A percentile compares a stretch with the other conserved stretches of the same genome.
Evolutionary conservation across 2,113 vertebrate genomes (phyloP).

Genomic region (Nematolebias whitei): DNA sequence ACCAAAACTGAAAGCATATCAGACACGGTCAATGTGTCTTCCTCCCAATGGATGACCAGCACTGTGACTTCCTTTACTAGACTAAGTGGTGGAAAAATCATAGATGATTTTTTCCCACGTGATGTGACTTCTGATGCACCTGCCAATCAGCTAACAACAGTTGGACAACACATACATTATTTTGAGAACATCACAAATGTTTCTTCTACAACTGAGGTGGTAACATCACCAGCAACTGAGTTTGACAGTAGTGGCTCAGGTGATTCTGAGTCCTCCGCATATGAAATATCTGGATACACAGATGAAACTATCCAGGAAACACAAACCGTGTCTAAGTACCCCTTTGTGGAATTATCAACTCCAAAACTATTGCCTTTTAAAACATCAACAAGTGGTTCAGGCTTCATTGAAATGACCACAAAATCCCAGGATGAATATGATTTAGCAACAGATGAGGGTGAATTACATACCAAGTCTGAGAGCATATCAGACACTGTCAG

Average conservation of each 20-base stretch:
- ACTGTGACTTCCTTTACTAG: conserved; percentile 23
- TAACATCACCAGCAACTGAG: neutral
- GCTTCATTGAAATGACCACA: conserved; percentile 20
- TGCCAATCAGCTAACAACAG: conserved; percentile 2
- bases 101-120: conserved; percentile 31
- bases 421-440: conserved; percentile 31
- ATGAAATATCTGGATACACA: conserved; percentile 9
- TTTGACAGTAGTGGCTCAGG: conserved; percentile 5
- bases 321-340: neutral
- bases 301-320: conserved; percentile 8
- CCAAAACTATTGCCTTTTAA: conserved; percentile 6
- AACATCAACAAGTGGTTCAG: conserved; percentile 25
- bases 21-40: neutral
- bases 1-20: conserved; percentile 19
- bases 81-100: conserved; percentile 30
- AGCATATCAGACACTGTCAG: neutral
- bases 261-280: conserved; percentile 7
- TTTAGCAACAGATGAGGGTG: conserved; percentile 65
- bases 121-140: conserved; percentile 20
- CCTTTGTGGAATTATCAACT: conserved; percentile 1
- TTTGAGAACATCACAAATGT: neutral
- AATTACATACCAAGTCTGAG: conserved; percentile 42
- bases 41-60: conserved; percentile 33
- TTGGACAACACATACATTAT: conserved; percentile 4
- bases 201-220: neutral